Conservation (phyloP, 2,888 invertebrate genomes). For the Acanthosepion esculentum region DNA sequence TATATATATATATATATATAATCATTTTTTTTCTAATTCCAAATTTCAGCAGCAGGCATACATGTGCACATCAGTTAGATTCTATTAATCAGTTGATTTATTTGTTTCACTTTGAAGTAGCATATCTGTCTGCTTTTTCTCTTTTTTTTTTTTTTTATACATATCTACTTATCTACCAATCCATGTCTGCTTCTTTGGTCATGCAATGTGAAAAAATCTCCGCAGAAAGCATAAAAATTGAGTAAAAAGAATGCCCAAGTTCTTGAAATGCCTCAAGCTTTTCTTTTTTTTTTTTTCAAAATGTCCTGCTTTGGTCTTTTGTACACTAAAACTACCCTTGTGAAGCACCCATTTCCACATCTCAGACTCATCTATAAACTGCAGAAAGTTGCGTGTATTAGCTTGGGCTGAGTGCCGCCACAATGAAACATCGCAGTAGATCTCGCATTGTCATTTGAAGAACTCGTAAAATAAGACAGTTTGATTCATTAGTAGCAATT, state of each 20-base stretch:
- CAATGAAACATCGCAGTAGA: not conserved
- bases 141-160: too few species aligned
- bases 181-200: not conserved
- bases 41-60: too few species aligned
- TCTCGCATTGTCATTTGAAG: not conserved
- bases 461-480: slow-evolving; percentile 22
- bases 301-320: not conserved
- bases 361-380: not conserved
- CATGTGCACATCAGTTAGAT: not conserved
- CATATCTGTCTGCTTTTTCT: too few species aligned
- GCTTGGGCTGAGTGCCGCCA: not conserved
- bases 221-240: not conserved
- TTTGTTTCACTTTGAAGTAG: too few species aligned
- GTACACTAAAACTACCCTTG: not conserved
- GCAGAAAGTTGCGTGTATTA: slow-evolving; percentile 4
- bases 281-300: not conserved
- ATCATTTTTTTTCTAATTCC: not conserved
- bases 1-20: not conserved
- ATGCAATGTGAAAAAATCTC: not conserved
- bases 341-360: not conserved
- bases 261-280: not conserved
- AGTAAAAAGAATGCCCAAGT: not conserved
- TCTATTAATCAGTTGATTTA: too few species aligned
- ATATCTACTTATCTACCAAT: not conserved
- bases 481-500: slow-evolving; percentile 10